Conservation (phyloP, 2,888 invertebrate species). For the Sesia apiformis region DNA sequence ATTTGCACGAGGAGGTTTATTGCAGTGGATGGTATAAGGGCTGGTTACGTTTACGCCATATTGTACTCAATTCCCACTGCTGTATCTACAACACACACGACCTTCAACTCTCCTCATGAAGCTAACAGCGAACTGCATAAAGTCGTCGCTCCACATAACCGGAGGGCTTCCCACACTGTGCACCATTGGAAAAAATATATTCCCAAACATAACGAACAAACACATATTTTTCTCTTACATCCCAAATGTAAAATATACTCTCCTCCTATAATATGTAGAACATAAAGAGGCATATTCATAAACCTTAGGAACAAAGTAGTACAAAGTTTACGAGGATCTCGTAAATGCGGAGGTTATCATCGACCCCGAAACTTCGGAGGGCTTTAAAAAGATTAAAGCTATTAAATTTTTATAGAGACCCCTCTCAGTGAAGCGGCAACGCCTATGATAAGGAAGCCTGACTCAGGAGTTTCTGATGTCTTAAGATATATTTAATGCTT, state of each 20-base stretch:
- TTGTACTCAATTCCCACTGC: no score
- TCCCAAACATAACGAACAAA: no score
- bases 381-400: slow-evolving; percentile 58
- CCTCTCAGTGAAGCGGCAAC: slow-evolving; percentile 45
- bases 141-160: no score
- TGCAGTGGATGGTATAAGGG: no score
- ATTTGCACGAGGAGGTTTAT: no score
- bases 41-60: no score
- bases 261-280: neutral
- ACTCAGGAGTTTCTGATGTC: slow-evolving; percentile 16
- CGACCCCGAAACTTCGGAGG: slow-evolving; percentile 43
- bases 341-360: slow-evolving; percentile 46
- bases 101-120: no score
- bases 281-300: slow-evolving; percentile 4
- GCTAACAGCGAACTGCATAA: no score
- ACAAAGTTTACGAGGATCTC: slow-evolving; percentile 45
- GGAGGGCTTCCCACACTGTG: no score
- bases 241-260: neutral
- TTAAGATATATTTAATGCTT: no score
- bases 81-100: no score
- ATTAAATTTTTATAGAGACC: slow-evolving; percentile 62
- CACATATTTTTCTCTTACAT: neutral
- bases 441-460: slow-evolving; percentile 35
- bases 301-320: slow-evolving; percentile 32
- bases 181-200: no score